Evolutionary conservation across 2,888 invertebrate species (phyloP), one percentile per base, ranked within the genome.

Genomic region (Phanerotoma sp.): DNA sequence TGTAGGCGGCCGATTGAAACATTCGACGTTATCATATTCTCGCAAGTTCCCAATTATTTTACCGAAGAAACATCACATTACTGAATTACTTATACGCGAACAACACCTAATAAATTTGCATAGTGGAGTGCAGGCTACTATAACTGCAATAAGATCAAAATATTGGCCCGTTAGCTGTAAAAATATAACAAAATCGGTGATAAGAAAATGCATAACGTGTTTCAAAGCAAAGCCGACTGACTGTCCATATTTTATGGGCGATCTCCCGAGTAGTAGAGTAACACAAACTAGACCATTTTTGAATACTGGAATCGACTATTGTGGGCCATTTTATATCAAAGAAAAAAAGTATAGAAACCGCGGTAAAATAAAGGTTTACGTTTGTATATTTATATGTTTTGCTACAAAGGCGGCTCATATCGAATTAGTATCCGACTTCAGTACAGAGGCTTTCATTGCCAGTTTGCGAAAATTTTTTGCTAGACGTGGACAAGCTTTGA

Each of bases 331-430:
- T 15, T 25, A 49, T 20, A 44, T 56, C 52, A 56, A 52, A 9
- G 50, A 55, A 15, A 50, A 50, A 46, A 46, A 51, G 25, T n/a
- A 40, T 18, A 45, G 55, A 22, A 51, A 53, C 21, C 49, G 53
- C 3, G 25, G 21, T 15, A 47, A 35, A 16, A 41, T 42, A 1
- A 53, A 56, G 7, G 49, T 44, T 0, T 54, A 56, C 22, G 51
- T 42, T 1, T 51, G 35, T n/a, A 45, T 61, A 2, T 61, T 61
- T 20, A 51, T 56, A 3, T 61, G 58, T 18, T 38, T 61, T 54
- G 38, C 54, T 4, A 49, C 46, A 2, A 54, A 58, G 15, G 61
- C 61, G 0, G 40, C 55, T 1, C 56, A 57, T 11, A 0, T 61
- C 9, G 60, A 58, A 32, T n/a, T n/a, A n/a, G n/a, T n/a, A n/a